Percentiles rank a stretch among this genome's conserved stretches.
Conservation (phyloP, 2,113 vertebrate species). For the Eudorcas thomsonii region DNA sequence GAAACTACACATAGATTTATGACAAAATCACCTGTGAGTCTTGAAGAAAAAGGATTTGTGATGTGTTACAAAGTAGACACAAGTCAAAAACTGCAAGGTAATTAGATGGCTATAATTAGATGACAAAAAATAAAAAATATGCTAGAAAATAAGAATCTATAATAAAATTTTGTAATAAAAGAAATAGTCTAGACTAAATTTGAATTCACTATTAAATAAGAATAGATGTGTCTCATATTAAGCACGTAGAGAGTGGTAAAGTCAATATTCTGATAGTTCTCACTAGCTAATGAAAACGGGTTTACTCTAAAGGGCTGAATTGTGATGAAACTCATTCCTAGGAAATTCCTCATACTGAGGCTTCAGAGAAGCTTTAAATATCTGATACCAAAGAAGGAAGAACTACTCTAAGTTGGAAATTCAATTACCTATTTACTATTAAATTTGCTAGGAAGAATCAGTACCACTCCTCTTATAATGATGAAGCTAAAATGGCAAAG, state of each 20-base stretch:
- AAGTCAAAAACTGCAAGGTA: not conserved
- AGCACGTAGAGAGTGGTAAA: not conserved
- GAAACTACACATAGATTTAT: not conserved
- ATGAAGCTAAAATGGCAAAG: slow-evolving; percentile 58
- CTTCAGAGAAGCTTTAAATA: slow-evolving; percentile 49
- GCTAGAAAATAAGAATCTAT: not conserved
- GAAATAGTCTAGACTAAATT: not conserved
- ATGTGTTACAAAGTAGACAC: not conserved
- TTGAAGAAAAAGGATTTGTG: not conserved
- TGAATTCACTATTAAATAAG: slow-evolving; percentile 27
- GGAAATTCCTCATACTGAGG: not conserved
- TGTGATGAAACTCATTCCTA: slow-evolving; percentile 10
- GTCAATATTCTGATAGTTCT: slow-evolving; percentile 19
- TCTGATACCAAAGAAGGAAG: slow-evolving; percentile 21
- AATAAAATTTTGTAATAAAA: slow-evolving; percentile 19
- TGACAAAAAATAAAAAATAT: not conserved
- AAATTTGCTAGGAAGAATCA: slow-evolving; percentile 72
- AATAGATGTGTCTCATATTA: not conserved
- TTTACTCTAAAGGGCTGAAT: slow-evolving; percentile 30
- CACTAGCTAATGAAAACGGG: slow-evolving; percentile 9
- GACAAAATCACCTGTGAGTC: not conserved
- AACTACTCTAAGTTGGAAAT: slow-evolving; percentile 23
- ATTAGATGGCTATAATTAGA: not conserved
- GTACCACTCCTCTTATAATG: slow-evolving; percentile 45
- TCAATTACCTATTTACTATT: slow-evolving; percentile 68